These are phyloP conservation scores for Hemiscyllium ocellatum DNA, from an alignment of 2,113 vertebrate species.

Conservation along the genomic window DNA sequence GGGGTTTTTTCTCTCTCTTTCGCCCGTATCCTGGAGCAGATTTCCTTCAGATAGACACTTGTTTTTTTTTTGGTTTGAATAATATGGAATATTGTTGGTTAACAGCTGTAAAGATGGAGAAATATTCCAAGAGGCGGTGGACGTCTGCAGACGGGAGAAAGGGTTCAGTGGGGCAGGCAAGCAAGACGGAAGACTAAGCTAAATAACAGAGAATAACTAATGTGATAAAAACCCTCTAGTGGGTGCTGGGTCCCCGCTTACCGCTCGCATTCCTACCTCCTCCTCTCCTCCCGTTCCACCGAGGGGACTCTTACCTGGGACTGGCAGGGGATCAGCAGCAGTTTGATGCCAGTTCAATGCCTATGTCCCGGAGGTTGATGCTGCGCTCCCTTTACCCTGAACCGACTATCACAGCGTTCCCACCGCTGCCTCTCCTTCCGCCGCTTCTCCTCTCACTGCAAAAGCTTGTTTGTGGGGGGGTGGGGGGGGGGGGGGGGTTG, in stretches of 20 bases:
- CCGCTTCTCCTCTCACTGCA: conserved; percentile 14
- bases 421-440: not conserved
- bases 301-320: conserved; percentile 17
- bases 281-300: not conserved
- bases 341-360: not conserved
- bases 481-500: not conserved
- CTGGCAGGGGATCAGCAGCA: not conserved
- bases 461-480: not conserved
- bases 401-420: not conserved
- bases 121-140: not conserved
- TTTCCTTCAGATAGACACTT: not conserved
- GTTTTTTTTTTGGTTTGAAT: not conserved
- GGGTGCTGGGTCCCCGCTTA: not conserved
- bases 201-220: not conserved
- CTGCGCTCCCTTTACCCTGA: not conserved
- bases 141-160: not conserved
- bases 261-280: not conserved
- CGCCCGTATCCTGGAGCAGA: not conserved
- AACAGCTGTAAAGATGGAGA: not conserved
- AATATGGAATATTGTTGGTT: not conserved
- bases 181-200: not conserved
- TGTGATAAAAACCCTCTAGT: not conserved
- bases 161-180: not conserved
- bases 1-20: not conserved
- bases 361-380: not conserved